Conservation (phyloP, 2,888 invertebrate species). For the Saturnia japonica region DNA sequence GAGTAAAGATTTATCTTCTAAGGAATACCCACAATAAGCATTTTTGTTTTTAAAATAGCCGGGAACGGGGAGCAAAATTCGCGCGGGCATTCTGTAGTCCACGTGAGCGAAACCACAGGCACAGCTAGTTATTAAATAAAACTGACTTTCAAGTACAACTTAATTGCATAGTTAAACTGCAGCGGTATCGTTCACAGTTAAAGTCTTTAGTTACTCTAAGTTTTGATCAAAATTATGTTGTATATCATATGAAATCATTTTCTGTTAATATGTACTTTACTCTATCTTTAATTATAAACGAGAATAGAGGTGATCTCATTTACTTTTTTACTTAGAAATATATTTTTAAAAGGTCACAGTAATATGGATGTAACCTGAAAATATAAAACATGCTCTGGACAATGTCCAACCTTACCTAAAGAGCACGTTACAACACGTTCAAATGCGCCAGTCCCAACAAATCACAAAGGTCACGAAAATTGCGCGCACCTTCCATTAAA, state of each 20-base stretch:
- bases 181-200: no score
- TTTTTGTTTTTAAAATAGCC: no score
- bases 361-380: not conserved
- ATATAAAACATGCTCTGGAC: slow-evolving; percentile 10
- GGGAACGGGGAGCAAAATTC: no score
- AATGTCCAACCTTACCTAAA: slow-evolving; percentile 10
- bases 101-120: no score
- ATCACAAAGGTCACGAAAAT: slow-evolving; percentile 21
- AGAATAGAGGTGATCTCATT: not conserved
- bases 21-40: no score
- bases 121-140: no score
- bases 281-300: not conserved
- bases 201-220: not conserved
- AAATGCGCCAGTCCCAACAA: slow-evolving; percentile 17
- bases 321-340: not conserved
- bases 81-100: no score
- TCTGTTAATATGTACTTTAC: not conserved
- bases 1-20: no score
- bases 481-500: slow-evolving; percentile 57
- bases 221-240: not conserved
- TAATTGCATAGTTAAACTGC: no score
- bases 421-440: slow-evolving; percentile 6
- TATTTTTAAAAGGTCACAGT: not conserved
- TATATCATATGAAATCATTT: not conserved
- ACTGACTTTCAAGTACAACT: no score